phyloP scores from a whole-genome alignment of 2,888 invertebrate genomes.

The Halictus ligatus region DNA sequence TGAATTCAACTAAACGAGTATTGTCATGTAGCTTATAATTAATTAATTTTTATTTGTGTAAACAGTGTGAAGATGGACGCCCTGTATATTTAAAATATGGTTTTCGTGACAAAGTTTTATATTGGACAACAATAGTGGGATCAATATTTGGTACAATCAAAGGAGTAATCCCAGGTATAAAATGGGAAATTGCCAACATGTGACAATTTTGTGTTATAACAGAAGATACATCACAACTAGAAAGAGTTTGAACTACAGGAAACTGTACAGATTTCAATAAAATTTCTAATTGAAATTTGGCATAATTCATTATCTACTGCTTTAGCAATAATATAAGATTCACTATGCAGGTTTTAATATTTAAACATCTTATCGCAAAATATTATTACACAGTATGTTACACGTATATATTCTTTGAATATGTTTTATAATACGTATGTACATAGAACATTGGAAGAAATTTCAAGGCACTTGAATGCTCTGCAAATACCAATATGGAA shows the following conservation, averaged over 20 bases:
- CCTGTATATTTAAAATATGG: constrained; percentile 61
- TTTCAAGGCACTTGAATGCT: constrained; percentile 75
- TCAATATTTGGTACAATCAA: not conserved
- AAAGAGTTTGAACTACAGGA: constrained; percentile 17
- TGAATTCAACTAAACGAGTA: not conserved
- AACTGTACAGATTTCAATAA: constrained; percentile 18
- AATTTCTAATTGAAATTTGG: constrained; percentile 1
- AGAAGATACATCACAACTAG: not conserved
- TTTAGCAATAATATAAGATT: constrained; percentile 17
- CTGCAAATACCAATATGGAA: constrained; percentile 68
- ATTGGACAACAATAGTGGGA: not conserved
- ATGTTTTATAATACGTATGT: constrained; percentile 27
- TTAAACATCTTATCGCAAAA: constrained; percentile 62
- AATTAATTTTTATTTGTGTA: constrained; percentile 18
- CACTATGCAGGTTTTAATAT: constrained; percentile 41
- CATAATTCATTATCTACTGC: constrained; percentile 22
- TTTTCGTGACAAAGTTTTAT: constrained; percentile 47
- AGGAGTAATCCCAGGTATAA: no score
- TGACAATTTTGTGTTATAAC: not conserved
- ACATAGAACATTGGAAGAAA: constrained; percentile 62
- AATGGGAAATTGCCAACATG: no score
- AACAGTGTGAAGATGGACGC: constrained; percentile 46
- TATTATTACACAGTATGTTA: constrained; percentile 56
- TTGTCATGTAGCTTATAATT: not conserved
- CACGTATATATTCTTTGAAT: constrained; percentile 28